phyloP scores from a whole-genome alignment of 2,113 vertebrate genomes.

The Myotis brandtii region DNA sequence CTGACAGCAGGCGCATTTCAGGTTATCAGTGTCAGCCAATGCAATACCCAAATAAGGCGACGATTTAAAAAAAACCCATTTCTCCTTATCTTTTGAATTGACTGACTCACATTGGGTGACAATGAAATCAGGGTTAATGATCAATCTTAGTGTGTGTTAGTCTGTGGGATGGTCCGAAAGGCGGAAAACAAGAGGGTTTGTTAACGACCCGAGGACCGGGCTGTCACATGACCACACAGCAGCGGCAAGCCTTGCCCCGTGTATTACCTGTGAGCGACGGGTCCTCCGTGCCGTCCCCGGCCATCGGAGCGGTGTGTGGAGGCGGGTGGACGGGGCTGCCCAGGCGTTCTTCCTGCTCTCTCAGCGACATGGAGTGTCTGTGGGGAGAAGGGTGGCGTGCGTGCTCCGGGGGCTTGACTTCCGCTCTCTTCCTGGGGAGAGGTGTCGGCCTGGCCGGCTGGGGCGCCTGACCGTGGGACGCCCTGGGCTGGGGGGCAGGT shows the following conservation, averaged over 20 bases:
- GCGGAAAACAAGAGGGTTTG: conserved; percentile 16
- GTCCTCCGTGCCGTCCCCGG: conserved; percentile 85
- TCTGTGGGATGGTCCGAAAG: conserved; percentile 4
- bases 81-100: conserved; percentile 34
- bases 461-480: conserved; percentile 90
- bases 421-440: conserved; percentile 62
- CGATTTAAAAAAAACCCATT: background rate
- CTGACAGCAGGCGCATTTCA: background rate
- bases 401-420: conserved; percentile 63
- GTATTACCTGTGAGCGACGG: conserved; percentile 89
- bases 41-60: background rate
- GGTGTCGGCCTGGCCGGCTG: conserved; percentile 85
- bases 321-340: conserved; percentile 72
- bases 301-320: conserved; percentile 62
- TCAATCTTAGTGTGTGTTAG: conserved; percentile 54
- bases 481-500: conserved; percentile 88
- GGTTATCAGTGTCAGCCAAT: background rate
- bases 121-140: conserved; percentile 16
- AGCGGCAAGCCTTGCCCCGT: conserved; percentile 80
- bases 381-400: conserved; percentile 78
- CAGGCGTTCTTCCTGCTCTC: conserved; percentile 88
- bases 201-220: background rate
- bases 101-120: background rate
- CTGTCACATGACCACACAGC: conserved; percentile 87
- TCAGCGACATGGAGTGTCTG: conserved; percentile 86